Evolutionary conservation across 2,888 invertebrate genomes (phyloP), one percentile per base, ranked within the genome.

Genomic region (Kuschelorhynchus macadamiae): DNA sequence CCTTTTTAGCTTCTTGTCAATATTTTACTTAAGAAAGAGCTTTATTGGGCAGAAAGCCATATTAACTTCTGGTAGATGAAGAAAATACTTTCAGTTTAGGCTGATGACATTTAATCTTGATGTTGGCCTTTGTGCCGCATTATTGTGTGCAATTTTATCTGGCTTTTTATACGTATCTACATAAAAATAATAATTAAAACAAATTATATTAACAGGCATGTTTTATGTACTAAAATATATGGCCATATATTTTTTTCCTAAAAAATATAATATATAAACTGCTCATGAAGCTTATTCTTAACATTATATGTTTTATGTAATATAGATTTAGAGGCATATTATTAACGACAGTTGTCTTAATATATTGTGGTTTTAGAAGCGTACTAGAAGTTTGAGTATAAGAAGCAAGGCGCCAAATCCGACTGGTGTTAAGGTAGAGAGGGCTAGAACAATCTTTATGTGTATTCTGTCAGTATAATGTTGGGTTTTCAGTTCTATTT

Each of bases 381-480:
- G 85, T 79, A 84, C 84, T 82, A 83, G 86, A 83, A 85, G 84
- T 81, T 83, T 87, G 85, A 87, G 87, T 83, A 84, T 87, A 80
- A 84, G 86, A 83, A 85, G 83, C 84, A 86, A 85, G 83, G 77
- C 85, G 79, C 80, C 84, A 80, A 85, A 83, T 79, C 85, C 84
- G 78, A 86, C 84, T 79, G 86, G 86, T 83, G 85, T 85, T 78
- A 87, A 87, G 87, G 86, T 87, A 86, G 82, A 65, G 65, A 60
- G 70, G 70, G 66, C 46, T 52, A 44, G 9, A 57, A 41, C 41
- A 41, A 57, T 52, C 42, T 63, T 36, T 59, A 36, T 36, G 36
- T 36, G 36, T 36, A 7, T 36, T 36, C 12, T 11, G 25, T 25
- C 25, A 5, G 25, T n/a, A n/a, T 5, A 3, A 25, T 25, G 7